phyloP scores from a whole-genome alignment of 2,113 vertebrate genomes.

The Ursus arctos region DNA sequence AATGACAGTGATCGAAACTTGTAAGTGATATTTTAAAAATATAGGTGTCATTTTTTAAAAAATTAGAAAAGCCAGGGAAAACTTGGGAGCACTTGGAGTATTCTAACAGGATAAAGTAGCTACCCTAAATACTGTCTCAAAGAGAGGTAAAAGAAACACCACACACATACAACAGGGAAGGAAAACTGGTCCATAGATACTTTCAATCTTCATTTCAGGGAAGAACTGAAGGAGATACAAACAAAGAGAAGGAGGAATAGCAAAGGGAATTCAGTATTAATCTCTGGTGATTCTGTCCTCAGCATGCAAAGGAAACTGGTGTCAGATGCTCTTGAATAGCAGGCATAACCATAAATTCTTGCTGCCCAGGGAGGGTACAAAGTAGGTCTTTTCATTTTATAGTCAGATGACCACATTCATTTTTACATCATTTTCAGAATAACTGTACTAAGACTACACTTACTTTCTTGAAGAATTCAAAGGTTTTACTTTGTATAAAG shows the following conservation, averaged over 20 bases:
- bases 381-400: background rate
- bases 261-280: background rate
- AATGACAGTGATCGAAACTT: background rate
- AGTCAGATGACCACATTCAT: constrained; percentile 3
- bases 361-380: background rate
- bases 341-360: background rate
- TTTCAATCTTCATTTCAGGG: background rate
- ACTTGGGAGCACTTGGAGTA: background rate
- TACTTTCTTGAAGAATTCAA: constrained; percentile 49
- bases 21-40: background rate
- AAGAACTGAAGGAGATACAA: background rate
- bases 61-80: constrained; percentile 11
- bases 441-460: background rate
- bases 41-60: background rate
- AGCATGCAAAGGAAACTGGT: background rate
- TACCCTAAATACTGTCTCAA: constrained; percentile 19
- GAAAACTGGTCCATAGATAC: background rate
- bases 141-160: background rate
- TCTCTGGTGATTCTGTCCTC: background rate
- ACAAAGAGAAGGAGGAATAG: background rate
- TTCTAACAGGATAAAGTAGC: background rate
- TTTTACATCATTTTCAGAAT: constrained; percentile 35
- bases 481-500: constrained; percentile 36
- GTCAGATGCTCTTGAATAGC: background rate
- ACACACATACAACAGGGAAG: background rate